Conservation (phyloP, 2,113 vertebrate species). For the Butastur rufipennis region DNA sequence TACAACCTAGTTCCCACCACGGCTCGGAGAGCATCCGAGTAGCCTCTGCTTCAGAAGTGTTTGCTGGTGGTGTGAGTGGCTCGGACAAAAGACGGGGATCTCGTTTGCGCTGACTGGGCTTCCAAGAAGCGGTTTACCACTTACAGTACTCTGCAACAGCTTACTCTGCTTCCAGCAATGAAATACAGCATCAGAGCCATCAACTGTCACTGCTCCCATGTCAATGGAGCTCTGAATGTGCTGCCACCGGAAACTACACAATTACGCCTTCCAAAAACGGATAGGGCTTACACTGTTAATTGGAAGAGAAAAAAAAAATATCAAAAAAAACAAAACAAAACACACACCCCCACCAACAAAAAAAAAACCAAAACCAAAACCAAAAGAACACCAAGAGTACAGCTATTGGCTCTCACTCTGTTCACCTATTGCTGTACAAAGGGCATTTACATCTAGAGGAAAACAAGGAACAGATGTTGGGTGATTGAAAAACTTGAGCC, state of each 20-base stretch:
- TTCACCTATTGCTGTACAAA: conserved; percentile 8
- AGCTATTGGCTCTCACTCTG: background rate
- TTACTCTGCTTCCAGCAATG: background rate
- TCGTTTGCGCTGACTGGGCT: background rate
- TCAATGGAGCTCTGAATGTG: background rate
- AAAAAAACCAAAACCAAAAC: background rate
- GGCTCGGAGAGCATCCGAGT: background rate
- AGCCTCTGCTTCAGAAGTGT: background rate
- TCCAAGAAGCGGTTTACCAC: background rate
- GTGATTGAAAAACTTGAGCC: conserved; percentile 52
- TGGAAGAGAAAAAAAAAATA: background rate
- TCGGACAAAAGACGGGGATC: background rate
- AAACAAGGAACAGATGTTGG: conserved; percentile 56
- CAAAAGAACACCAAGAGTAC: background rate
- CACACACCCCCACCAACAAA: background rate
- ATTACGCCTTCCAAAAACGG: background rate
- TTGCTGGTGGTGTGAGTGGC: background rate
- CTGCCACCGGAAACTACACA: background rate
- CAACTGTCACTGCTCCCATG: accelerated
- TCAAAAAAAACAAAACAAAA: background rate
- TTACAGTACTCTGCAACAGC: background rate
- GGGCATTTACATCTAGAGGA: background rate
- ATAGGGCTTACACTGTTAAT: background rate
- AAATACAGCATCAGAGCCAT: background rate
- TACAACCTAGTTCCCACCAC: conserved; percentile 8